Evolutionary conservation across 2,888 invertebrate genomes (phyloP), one percentile per base, ranked within the genome.

Genomic region (Neoscelio sp.): DNA sequence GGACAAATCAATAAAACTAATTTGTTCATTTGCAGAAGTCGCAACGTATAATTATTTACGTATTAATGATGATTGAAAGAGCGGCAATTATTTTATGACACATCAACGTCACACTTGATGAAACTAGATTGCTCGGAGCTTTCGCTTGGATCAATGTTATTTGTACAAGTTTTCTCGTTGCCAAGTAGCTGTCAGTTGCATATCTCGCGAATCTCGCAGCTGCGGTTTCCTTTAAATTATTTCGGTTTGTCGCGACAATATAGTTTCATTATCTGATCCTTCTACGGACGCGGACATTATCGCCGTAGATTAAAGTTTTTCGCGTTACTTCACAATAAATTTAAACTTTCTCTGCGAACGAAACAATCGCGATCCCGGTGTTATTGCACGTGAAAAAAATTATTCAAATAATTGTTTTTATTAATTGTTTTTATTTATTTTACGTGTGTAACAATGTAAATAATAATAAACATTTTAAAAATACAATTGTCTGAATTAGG

Each of bases 101-200:
- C 62, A n/a, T 12, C 44, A 73, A 35, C 78, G 78, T 78, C 73
- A 42, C 62, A 73, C 52, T 78, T 73, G 68, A 78, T 78, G 78
- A 46, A 62, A 73, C 73, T 56, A 67, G 71, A 78, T 73, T 73
- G 71, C 60, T 52, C 67, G 26, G 10, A 54, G 78, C 65, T 78
- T 67, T 78, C 62, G 78, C 78, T 60, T 26, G 40, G 46, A 77
- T 78, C 60, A 26, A 18, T 15, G 48, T 54, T 78, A 78, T 78
- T 71, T 73, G 71, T 54, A 62, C 52, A 35, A 54, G 71, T 71
- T 80, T 74, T 56, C 74, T 68, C 75, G 60, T 65, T 64, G 79
- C 79, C 81, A 80, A 80, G 77, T 76, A 70, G 74, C 74, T 71
- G 79, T 78, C 79, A 70, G 56, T 33, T 48, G 68, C 58, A 77